These are phyloP conservation scores for Parauchenoglanis ngamensis DNA, from an alignment of 2,797 vertebrate species.

Conservation along the genomic window DNA sequence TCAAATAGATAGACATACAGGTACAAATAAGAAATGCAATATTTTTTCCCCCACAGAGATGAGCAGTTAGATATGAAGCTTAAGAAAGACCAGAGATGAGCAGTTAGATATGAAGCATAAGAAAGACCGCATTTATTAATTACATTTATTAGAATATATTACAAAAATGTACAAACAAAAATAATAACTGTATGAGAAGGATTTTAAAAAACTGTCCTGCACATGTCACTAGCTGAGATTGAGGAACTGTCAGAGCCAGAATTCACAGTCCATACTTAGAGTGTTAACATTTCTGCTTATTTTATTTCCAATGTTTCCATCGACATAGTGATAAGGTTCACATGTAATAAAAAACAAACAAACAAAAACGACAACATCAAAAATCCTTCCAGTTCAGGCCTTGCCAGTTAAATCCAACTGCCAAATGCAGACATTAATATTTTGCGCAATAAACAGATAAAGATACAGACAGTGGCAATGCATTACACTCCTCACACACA, in stretches of 20 bases:
- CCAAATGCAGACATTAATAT: background rate
- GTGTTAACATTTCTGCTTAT: background rate
- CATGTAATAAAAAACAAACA: background rate
- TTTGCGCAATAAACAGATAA: background rate
- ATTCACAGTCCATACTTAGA: background rate
- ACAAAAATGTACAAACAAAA: background rate
- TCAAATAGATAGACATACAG: background rate
- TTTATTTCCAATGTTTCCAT: background rate
- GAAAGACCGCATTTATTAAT: background rate
- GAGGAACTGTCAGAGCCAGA: background rate
- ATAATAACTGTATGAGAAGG: background rate
- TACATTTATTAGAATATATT: background rate
- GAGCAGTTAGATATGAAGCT: background rate
- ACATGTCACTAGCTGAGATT: background rate
- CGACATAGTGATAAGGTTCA: background rate
- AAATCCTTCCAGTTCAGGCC: background rate
- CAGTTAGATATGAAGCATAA: background rate
- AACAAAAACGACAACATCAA: background rate
- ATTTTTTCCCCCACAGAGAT: background rate
- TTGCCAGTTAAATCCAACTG: background rate
- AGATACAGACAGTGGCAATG: background rate
- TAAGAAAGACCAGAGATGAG: background rate
- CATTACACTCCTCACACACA: background rate
- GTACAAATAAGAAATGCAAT: background rate
- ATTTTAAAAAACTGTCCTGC: background rate